Base-by-base conservation (phyloP, 2,113 vertebrate species). In the Brachyhypopomus occidentalis region DNA sequence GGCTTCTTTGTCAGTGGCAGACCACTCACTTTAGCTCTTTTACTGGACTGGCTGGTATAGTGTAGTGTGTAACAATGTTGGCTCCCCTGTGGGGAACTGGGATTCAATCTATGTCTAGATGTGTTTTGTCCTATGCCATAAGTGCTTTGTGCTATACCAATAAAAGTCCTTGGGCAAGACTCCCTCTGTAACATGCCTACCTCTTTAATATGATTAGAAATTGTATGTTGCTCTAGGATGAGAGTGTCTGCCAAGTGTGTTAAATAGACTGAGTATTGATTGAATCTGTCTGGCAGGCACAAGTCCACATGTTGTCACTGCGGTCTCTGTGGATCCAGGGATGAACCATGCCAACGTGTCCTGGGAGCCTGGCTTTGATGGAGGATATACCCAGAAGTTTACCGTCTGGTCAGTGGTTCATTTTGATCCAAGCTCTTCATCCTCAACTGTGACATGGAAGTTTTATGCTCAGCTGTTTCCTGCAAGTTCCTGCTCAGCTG, bases 281-380 rank as follows among this genome's bases (percentile, higher is more conserved):
- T 27, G 0, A 72, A 38, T 83, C 17, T 78, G 38, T 63, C 45
- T 20, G 1, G 0, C 85, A 99, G 98, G 98, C 27, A 99, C 98
- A 85, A 98, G 97, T 52, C 97, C 98, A 67, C 97, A 99, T 0
- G 89, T 86, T 2, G 95, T 93, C 72, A 93, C 91, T 81, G 94
- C 94, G 0, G 92, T 98, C 67, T 93, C 90, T 0, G 94, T 97
- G 81, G 89, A 88, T 45, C 89, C 95, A 0, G 93, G 96, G 62
- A 91, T 94, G 75, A 92, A 93, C 85, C 93, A 94, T 14, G 95
- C 93, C 78, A 98, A 97, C 27, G 88, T 98, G 74, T 96, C 95
- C 85, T 98, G 97, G 97, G 93, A 94, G 66, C 95, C 97, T 0
- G 96, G 97, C 0, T 99, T 97, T 77, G 96, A 99, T 3, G 97